A percentile compares a stretch with the other conserved stretches of the same genome.
Evolutionary conservation across 2,888 invertebrate species (phyloP).

Genomic region (Acanthoscelides obtectus): DNA sequence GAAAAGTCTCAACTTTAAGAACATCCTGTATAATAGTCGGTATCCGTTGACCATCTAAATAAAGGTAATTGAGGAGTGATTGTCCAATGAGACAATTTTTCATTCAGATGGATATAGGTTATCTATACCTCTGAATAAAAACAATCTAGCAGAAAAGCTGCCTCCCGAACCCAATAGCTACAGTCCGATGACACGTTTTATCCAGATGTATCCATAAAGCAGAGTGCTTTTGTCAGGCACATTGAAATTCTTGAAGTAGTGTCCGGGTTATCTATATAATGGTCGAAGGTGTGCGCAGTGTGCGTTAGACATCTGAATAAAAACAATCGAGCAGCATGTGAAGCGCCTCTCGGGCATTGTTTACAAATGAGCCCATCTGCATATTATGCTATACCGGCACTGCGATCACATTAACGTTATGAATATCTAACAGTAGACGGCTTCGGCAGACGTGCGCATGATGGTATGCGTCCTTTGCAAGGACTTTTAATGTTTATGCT

Average conservation of each 20-base stretch:
- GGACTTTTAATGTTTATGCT: constrained; percentile 31
- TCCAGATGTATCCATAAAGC: background rate
- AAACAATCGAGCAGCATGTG: background rate
- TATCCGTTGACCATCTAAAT: too few species aligned
- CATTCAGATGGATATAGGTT: too few species aligned
- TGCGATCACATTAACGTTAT: background rate
- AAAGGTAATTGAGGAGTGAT: too few species aligned
- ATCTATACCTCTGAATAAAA: too few species aligned
- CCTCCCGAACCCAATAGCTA: too few species aligned
- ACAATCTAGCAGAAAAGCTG: too few species aligned
- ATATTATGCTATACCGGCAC: too few species aligned
- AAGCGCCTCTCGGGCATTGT: constrained; percentile 20
- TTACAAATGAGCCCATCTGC: constrained; percentile 21
- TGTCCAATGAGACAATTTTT: too few species aligned
- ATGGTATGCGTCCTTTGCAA: constrained; percentile 37
- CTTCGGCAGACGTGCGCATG: constrained; percentile 14
- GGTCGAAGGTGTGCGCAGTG: background rate
- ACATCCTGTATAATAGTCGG: too few species aligned
- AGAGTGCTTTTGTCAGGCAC: background rate
- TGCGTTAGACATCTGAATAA: background rate
- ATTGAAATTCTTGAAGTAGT: background rate
- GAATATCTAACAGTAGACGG: constrained; percentile 27
- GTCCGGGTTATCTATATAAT: background rate
- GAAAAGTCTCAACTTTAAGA: too few species aligned
- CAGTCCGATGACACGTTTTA: background rate